Percentiles rank a stretch among this genome's conserved stretches.
phyloP scores from a whole-genome alignment of 2,113 vertebrate species.

The Todiramphus chloris region DNA sequence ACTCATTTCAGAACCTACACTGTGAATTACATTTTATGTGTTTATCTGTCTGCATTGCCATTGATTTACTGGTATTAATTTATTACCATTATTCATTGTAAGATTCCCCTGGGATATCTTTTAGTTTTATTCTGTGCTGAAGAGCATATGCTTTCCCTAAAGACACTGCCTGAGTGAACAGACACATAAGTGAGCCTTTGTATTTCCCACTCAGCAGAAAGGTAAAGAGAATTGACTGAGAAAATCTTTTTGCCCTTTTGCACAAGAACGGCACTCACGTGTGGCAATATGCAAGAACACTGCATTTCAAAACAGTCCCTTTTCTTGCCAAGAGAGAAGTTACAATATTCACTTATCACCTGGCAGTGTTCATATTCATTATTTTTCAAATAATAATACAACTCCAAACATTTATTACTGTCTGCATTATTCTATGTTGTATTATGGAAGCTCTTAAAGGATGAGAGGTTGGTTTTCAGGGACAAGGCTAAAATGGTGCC shows the following conservation, averaged over 20 bases:
- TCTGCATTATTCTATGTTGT: not conserved
- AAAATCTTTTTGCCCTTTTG: not conserved
- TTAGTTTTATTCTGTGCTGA: not conserved
- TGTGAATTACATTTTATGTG: not conserved
- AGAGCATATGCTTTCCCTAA: not conserved
- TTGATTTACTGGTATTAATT: not conserved
- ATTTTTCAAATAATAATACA: not conserved
- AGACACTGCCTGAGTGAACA: not conserved
- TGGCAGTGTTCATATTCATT: not conserved
- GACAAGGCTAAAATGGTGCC: not conserved
- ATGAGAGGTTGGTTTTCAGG: not conserved
- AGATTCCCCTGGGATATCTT: not conserved
- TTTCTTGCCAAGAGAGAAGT: not conserved
- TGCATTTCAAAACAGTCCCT: fast-evolving
- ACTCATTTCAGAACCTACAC: not conserved
- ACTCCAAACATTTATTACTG: not conserved
- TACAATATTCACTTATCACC: not conserved
- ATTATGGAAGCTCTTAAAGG: not conserved
- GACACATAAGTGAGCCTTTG: not conserved
- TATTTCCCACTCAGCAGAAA: not conserved
- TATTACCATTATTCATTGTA: not conserved
- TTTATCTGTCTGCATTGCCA: not conserved
- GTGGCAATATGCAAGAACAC: fast-evolving
- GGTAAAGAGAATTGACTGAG: not conserved
- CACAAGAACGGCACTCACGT: fast-evolving